These are phyloP conservation scores for Littorina saxatilis DNA, from an alignment of 1,140 invertebrate species.

Conservation along the genomic window DNA sequence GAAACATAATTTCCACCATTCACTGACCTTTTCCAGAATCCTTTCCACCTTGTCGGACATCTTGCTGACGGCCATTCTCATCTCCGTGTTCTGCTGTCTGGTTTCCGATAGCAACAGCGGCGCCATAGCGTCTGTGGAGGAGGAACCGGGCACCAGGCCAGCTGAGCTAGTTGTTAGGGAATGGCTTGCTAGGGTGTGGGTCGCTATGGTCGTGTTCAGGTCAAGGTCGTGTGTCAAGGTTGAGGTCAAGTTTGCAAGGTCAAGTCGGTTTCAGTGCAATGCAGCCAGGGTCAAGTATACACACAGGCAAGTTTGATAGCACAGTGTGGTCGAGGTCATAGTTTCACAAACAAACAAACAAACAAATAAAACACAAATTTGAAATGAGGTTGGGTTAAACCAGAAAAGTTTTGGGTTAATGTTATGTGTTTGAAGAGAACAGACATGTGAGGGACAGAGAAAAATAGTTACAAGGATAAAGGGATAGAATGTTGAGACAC, in stretches of 20 bases:
- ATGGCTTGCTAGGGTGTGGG: constrained; percentile 6
- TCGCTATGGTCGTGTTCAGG: not conserved
- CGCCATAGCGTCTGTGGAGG: constrained; percentile 43
- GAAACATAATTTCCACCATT: not conserved
- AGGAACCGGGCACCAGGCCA: constrained; percentile 24
- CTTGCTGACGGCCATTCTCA: constrained; percentile 70
- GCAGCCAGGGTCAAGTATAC: no score
- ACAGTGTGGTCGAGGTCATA: no score
- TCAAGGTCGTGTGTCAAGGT: constrained; percentile 19
- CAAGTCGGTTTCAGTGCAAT: not conserved
- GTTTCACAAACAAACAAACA: no score
- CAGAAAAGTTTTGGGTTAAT: no score
- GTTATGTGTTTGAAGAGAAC: no score
- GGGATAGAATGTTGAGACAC: no score
- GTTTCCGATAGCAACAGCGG: constrained; percentile 72
- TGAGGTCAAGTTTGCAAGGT: not conserved
- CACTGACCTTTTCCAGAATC: constrained; percentile 72
- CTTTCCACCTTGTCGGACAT: constrained; percentile 74
- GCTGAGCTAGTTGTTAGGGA: not conserved
- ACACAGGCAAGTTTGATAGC: no score
- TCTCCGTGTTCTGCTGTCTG: constrained; percentile 74
- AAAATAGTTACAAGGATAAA: no score
- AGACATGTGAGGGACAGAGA: no score
- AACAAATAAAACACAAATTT: no score
- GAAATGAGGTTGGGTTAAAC: no score